Conservation (phyloP, 1,140 invertebrate genomes). For the Ceratitis capitata region DNA sequence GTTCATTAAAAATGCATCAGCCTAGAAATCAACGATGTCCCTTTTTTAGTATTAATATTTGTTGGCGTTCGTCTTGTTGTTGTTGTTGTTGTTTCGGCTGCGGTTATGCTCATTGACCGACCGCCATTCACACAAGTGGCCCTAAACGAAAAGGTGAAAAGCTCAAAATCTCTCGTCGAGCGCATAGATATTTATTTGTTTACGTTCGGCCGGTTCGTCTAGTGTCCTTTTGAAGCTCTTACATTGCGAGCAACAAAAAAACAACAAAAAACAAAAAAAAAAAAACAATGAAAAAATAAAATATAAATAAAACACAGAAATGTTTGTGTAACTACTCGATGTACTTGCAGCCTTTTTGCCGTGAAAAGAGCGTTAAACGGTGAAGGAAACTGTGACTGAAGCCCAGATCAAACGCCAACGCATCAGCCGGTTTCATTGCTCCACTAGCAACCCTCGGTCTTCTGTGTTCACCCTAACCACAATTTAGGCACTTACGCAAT, state of each 20-base stretch:
- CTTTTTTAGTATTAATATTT: neutral
- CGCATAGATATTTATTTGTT: slow-evolving; percentile 22
- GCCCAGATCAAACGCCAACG: neutral
- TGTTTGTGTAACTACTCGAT: too few relatives aligned
- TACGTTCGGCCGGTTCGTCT: slow-evolving; percentile 3
- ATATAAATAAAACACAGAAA: too few relatives aligned
- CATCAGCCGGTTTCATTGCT: neutral
- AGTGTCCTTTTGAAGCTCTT: neutral
- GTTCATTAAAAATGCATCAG: slow-evolving; percentile 32
- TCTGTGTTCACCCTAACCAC: neutral
- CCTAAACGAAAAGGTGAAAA: neutral
- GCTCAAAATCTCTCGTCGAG: neutral
- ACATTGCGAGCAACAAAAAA: neutral
- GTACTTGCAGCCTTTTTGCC: neutral
- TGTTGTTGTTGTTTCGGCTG: neutral
- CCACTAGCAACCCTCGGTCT: neutral
- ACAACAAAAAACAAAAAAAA: neutral
- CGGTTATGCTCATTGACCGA: neutral
- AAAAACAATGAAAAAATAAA: too few relatives aligned
- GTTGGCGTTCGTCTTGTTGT: neutral
- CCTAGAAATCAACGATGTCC: slow-evolving; percentile 5
- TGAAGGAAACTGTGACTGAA: too few relatives aligned
- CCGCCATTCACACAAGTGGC: slow-evolving; percentile 21
- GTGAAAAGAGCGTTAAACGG: neutral
- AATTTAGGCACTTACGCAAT: neutral